A percentile compares a stretch with the other conserved stretches of the same genome.
Conservation (phyloP, 2,113 vertebrate genomes). For the Macquaria australasica region DNA sequence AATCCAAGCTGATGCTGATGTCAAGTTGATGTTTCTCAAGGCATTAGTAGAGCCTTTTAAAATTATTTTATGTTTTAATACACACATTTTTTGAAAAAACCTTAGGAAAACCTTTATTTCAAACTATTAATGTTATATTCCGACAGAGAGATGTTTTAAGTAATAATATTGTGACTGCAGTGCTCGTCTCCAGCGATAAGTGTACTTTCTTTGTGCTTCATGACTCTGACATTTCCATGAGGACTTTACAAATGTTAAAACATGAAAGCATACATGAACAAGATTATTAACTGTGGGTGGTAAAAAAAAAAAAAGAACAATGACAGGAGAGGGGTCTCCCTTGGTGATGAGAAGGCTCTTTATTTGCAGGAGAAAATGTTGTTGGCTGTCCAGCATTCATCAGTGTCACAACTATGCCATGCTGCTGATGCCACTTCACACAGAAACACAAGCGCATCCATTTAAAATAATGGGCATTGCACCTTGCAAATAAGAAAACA, state of each 20-base stretch:
- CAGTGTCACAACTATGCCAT: constrained; percentile 31
- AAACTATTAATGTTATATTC: constrained; percentile 13
- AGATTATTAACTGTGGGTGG: constrained; percentile 51
- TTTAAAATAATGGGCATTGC: constrained; percentile 33
- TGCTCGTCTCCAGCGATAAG: constrained; percentile 28
- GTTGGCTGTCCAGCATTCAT: constrained; percentile 30
- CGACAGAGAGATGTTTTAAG: constrained; percentile 20
- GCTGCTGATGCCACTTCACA: constrained; percentile 36
- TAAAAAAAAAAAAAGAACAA: constrained; percentile 9
- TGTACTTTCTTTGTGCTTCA: constrained; percentile 29
- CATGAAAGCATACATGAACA: constrained; percentile 58
- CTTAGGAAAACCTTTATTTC: neutral
- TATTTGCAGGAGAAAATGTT: constrained; percentile 42
- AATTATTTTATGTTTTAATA: neutral
- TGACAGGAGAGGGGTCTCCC: constrained; percentile 14
- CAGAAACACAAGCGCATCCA: constrained; percentile 27
- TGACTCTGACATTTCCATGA: constrained; percentile 57
- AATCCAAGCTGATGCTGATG: neutral
- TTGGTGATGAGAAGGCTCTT: constrained; percentile 15
- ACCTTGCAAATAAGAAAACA: constrained; percentile 32
- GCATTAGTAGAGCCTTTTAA: neutral
- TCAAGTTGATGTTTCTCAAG: constrained; percentile 8
- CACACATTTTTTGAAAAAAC: neutral
- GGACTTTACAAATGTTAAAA: constrained; percentile 60
- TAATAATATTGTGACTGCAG: constrained; percentile 18